Evolutionary conservation across 1,140 invertebrate species (phyloP).

Genomic region (Euura saliciscinereae): DNA sequence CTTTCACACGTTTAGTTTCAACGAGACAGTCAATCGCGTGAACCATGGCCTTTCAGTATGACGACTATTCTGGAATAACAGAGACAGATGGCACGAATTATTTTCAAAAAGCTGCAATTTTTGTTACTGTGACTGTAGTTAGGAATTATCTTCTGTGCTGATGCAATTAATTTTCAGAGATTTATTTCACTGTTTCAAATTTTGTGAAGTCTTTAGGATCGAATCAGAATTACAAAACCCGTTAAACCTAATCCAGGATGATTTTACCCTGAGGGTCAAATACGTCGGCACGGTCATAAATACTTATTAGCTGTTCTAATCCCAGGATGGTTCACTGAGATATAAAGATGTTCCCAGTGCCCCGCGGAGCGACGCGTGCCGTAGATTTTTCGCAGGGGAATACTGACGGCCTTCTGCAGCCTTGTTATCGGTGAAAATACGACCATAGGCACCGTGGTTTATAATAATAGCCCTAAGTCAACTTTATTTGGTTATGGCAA

Average conservation of each 20-base stretch:
- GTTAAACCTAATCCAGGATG: too few relatives aligned
- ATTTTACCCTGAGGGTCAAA: not conserved
- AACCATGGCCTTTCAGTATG: not conserved
- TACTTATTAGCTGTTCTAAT: constrained; percentile 41
- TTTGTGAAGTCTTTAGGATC: too few relatives aligned
- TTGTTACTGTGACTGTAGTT: too few relatives aligned
- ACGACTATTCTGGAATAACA: constrained; percentile 27
- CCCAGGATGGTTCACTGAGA: constrained; percentile 46
- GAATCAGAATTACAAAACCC: too few relatives aligned
- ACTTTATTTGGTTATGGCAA: not conserved
- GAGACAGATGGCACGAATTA: constrained; percentile 24
- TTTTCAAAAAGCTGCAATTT: too few relatives aligned
- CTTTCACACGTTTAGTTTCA: constrained; percentile 33
- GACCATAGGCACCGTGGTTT: not conserved
- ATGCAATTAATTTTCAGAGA: too few relatives aligned
- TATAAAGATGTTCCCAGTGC: constrained; percentile 38
- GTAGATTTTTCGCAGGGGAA: constrained; percentile 14
- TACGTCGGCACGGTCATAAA: constrained; percentile 40
- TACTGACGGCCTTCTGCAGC: constrained; percentile 28
- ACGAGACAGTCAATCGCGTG: constrained; percentile 28
- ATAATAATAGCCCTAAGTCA: not conserved
- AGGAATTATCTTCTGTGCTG: too few relatives aligned
- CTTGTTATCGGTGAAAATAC: not conserved
- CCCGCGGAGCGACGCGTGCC: constrained; percentile 47
- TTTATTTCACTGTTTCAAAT: too few relatives aligned